Percentiles rank a stretch among this genome's conserved stretches.
These are phyloP conservation scores for Eubasilissa splendida DNA, from an alignment of 2,888 invertebrate species.

Conservation along the genomic window DNA sequence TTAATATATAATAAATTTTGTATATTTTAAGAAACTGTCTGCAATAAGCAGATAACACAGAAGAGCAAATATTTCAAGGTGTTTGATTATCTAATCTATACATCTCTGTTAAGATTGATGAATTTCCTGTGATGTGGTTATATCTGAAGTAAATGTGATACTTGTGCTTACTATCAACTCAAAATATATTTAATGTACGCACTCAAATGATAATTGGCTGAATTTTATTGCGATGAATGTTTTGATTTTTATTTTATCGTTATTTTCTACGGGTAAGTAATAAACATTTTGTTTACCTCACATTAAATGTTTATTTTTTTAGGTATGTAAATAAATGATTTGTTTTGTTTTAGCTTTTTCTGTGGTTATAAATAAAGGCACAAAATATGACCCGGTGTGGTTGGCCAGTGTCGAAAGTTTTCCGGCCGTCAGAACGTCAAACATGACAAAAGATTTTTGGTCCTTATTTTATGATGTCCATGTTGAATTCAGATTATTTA, in stretches of 20 bases:
- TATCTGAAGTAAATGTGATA: no score
- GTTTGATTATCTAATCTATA: no score
- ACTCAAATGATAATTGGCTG: background rate
- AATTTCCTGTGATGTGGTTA: background rate
- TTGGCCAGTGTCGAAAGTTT: conserved; percentile 68
- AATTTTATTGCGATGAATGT: background rate
- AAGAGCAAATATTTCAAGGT: no score
- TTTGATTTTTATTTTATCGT: conserved; percentile 18
- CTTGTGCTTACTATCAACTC: no score
- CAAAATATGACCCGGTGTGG: conserved; percentile 71
- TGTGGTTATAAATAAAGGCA: conserved; percentile 37
- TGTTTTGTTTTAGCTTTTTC: conserved; percentile 25
- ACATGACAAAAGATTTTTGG: conserved; percentile 66
- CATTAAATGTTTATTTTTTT: background rate
- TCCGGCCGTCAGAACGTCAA: conserved; percentile 62
- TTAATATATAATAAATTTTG: no score
- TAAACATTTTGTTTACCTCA: background rate
- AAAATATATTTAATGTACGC: no score
- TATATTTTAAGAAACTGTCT: no score
- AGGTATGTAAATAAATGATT: conserved; percentile 1
- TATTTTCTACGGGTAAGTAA: conserved; percentile 11
- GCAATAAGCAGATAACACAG: no score
- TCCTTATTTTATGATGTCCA: conserved; percentile 69
- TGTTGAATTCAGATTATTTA: conserved; percentile 69
- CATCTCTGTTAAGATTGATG: background rate